These are phyloP conservation scores for Urocyon cinereoargenteus DNA, from an alignment of 2,797 vertebrate genomes.

Conservation along the genomic window DNA sequence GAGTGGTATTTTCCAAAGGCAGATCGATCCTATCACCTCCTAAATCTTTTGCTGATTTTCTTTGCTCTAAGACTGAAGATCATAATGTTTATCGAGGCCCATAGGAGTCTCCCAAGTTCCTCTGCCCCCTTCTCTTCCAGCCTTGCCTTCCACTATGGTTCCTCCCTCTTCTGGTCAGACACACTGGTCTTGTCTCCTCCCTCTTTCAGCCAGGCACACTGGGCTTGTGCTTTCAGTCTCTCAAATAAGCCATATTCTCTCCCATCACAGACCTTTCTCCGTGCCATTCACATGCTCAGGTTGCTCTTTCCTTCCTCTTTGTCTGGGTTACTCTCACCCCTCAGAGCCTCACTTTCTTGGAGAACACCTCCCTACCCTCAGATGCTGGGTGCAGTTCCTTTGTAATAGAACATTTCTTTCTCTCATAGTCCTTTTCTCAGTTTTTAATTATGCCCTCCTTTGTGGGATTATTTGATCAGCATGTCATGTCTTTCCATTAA, in stretches of 20 bases:
- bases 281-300: not conserved
- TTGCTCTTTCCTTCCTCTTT: not conserved
- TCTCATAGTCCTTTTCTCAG: not conserved
- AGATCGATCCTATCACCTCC: not conserved
- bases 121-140: not conserved
- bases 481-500: not conserved
- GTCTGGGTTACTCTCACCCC: not conserved
- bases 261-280: not conserved
- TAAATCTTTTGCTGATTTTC: not conserved
- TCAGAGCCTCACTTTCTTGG: not conserved
- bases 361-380: not conserved
- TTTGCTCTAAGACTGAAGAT: conserved; percentile 16
- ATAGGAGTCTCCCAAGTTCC: not conserved
- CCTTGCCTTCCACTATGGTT: not conserved
- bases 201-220: not conserved
- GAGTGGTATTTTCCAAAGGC: conserved; percentile 15
- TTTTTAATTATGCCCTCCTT: not conserved
- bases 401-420: not conserved
- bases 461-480: not conserved
- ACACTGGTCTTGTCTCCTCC: not conserved
- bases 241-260: not conserved
- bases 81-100: not conserved
- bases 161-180: not conserved
- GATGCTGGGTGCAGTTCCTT: not conserved
- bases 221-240: not conserved